Evolutionary conservation across 2,113 vertebrate genomes (phyloP).

Genomic region (Hymenochirus boettgeri): DNA sequence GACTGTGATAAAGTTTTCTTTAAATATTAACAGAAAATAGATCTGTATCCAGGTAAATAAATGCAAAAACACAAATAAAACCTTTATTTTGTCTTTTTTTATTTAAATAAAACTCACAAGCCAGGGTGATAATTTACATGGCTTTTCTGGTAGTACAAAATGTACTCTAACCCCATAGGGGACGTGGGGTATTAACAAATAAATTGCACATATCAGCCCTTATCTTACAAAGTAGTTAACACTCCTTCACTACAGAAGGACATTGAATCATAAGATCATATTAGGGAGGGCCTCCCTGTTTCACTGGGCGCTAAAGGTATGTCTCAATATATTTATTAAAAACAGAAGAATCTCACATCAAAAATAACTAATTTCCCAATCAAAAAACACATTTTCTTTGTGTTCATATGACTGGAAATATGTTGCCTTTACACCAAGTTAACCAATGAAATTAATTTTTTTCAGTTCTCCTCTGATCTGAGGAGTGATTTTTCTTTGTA

Average conservation of each 20-base stretch:
- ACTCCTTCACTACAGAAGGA: neutral
- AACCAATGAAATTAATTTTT: neutral
- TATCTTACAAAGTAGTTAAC: neutral
- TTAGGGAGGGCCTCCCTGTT: neutral
- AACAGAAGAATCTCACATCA: neutral
- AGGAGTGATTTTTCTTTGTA: neutral
- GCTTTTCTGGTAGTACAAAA: neutral
- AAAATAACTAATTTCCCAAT: neutral
- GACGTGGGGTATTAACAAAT: neutral
- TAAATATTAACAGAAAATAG: too few species aligned
- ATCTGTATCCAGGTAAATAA: too few species aligned
- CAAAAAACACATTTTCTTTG: neutral
- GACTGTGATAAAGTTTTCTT: too few species aligned
- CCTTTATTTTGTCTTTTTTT: too few species aligned
- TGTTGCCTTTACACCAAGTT: neutral
- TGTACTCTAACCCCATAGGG: neutral
- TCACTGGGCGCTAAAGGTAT: neutral
- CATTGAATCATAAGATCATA: neutral
- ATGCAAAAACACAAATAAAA: too few species aligned
- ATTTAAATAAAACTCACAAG: conserved; percentile 35
- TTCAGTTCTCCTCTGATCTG: neutral
- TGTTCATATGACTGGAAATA: neutral
- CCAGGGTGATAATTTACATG: conserved; percentile 7
- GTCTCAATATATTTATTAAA: neutral
- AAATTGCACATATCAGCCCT: neutral